Conservation (phyloP, 2,797 vertebrate genomes). For the Enteromius treurensis region DNA sequence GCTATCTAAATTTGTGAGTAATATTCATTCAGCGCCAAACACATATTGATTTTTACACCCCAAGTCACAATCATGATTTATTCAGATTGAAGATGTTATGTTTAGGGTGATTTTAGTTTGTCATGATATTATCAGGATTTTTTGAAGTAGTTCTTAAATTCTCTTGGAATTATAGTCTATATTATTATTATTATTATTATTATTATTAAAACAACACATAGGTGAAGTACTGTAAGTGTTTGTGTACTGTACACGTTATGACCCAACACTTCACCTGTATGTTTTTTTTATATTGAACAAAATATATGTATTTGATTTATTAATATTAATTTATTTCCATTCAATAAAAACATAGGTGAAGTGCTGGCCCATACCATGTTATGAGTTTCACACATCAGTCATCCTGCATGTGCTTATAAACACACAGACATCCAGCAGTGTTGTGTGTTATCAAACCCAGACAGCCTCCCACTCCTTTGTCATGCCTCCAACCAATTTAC, state of each 20-base stretch:
- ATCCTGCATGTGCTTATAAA: constrained; percentile 17
- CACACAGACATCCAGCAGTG: constrained; percentile 30
- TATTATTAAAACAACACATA: background rate
- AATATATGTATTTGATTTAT: background rate
- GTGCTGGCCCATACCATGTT: background rate
- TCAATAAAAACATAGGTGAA: background rate
- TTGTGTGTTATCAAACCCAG: constrained; percentile 43
- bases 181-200: background rate
- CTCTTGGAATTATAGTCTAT: background rate
- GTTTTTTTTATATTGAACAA: too few species aligned
- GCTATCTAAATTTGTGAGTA: constrained; percentile 41
- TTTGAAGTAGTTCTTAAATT: background rate
- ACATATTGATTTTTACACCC: constrained; percentile 40
- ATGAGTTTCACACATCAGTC: constrained; percentile 11
- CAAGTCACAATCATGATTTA: constrained; percentile 13
- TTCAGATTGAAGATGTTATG: constrained; percentile 29
- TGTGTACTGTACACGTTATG: background rate
- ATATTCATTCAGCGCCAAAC: constrained; percentile 38
- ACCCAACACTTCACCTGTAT: background rate
- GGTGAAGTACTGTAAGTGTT: background rate
- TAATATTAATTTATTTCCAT: background rate
- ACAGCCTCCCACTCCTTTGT: constrained; percentile 39
- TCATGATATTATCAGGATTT: background rate
- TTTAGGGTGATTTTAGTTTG: background rate
- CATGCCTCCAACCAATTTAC: constrained; percentile 40